A percentile compares a stretch with the other conserved stretches of the same genome.
Evolutionary conservation across 2,888 invertebrate genomes (phyloP).

Genomic region (Venusia cambrica): DNA sequence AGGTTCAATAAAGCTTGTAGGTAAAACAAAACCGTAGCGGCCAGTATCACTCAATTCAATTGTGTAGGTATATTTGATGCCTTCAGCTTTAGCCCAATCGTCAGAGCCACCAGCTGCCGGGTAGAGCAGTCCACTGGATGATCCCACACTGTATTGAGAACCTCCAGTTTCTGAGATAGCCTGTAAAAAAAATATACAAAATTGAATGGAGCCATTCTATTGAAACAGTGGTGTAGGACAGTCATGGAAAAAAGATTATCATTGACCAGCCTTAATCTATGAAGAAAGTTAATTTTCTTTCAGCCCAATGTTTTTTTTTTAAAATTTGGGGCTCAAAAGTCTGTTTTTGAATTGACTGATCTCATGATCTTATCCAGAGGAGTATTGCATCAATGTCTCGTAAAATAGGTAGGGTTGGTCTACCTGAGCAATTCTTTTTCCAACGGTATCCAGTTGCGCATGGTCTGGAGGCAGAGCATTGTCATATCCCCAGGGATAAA

Average conservation of each 20-base stretch:
- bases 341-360: too few species aligned
- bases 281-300: too few species aligned
- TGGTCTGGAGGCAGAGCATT: conserved; percentile 86
- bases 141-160: conserved; percentile 86
- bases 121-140: conserved; percentile 89
- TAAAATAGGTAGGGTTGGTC: too few species aligned
- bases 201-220: too few species aligned
- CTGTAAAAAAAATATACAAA: conserved; percentile 41
- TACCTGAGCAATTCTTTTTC: conserved; percentile 85
- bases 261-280: too few species aligned
- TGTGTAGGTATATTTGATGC: conserved; percentile 94
- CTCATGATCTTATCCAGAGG: too few species aligned
- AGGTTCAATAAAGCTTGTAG: conserved; percentile 87
- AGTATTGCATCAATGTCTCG: too few species aligned
- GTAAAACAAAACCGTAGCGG: conserved; percentile 92
- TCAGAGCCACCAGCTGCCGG: conserved; percentile 92
- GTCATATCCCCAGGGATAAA: conserved; percentile 94
- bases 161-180: conserved; percentile 83
- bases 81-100: conserved; percentile 94
- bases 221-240: too few species aligned
- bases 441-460: conserved; percentile 85
- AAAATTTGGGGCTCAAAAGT: too few species aligned
- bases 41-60: conserved; percentile 94
- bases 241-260: too few species aligned
- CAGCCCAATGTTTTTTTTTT: too few species aligned